Conservation (phyloP, 2,888 invertebrate genomes). For the Ditylenchus weischeri region DNA sequence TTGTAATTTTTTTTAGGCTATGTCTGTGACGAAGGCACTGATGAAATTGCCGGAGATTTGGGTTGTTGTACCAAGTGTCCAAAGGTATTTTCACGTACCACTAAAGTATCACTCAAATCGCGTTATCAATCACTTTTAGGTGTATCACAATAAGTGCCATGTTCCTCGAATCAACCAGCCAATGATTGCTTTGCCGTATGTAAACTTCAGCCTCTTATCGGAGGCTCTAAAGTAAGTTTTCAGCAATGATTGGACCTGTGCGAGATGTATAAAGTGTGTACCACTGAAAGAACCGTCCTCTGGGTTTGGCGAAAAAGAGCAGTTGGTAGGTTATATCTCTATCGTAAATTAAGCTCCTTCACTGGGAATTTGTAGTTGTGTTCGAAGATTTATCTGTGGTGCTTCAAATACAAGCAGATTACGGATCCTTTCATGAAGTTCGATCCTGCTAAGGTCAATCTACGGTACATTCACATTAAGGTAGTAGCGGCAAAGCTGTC, state of each 20-base stretch:
- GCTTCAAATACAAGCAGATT: slow-evolving; percentile 5
- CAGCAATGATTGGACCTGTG: slow-evolving; percentile 7
- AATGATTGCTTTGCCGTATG: slow-evolving; percentile 1
- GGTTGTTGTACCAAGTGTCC: slow-evolving; percentile 35
- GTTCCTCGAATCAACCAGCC: background rate
- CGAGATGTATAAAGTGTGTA: slow-evolving; percentile 2
- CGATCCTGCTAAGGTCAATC: slow-evolving; percentile 1
- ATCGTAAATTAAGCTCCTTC: too few species aligned
- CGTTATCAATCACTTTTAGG: too few species aligned
- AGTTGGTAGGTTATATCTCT: background rate
- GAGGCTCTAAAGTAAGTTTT: background rate
- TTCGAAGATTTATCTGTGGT: slow-evolving; percentile 8
- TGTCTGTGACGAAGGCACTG: slow-evolving; percentile 32
- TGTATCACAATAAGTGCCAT: slow-evolving; percentile 3
- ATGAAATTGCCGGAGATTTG: slow-evolving; percentile 31
- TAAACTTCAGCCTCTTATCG: too few species aligned
- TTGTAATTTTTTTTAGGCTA: slow-evolving; percentile 2
- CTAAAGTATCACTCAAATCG: too few species aligned
- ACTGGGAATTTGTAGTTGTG: background rate
- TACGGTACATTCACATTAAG: background rate
- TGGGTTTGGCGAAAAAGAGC: background rate
- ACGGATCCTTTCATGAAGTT: too few species aligned
- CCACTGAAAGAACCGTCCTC: slow-evolving; percentile 5
- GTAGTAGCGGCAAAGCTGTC: background rate
- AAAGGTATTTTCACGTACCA: slow-evolving; percentile 18